A percentile compares a stretch with the other conserved stretches of the same genome.
phyloP scores from a whole-genome alignment of 2,797 vertebrate species.

The Aldrovandia affinis region DNA sequence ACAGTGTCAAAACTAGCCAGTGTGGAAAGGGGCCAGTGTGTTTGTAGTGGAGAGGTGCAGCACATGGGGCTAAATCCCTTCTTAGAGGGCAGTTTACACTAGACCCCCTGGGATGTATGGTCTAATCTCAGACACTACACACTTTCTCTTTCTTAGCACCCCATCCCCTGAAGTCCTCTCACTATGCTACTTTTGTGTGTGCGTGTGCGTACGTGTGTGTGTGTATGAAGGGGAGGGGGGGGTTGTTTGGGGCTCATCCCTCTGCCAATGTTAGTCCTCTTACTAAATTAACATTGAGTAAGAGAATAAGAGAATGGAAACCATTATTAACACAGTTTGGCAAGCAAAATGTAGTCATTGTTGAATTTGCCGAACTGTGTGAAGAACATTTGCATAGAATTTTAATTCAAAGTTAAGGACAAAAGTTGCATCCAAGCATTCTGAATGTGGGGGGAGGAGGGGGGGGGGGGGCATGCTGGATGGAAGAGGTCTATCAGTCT shows the following conservation, averaged over 20 bases:
- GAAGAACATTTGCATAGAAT: not conserved
- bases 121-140: slow-evolving; percentile 47
- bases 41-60: slow-evolving; percentile 17
- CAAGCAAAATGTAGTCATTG: not conserved
- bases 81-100: slow-evolving; percentile 42
- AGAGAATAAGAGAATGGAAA: not conserved
- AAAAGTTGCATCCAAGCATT: not conserved
- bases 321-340: not conserved
- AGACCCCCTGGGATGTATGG: slow-evolving; percentile 42
- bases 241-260: not conserved
- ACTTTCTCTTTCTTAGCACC: slow-evolving; percentile 47
- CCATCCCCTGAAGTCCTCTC: slow-evolving; percentile 46
- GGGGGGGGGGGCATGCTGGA: not conserved
- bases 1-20: not conserved
- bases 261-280: not conserved
- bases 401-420: not conserved
- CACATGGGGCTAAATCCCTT: slow-evolving; percentile 43
- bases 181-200: slow-evolving; percentile 33
- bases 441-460: too few species aligned
- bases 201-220: slow-evolving; percentile 6
- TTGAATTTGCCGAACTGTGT: not conserved
- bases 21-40: slow-evolving; percentile 1
- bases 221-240: not conserved
- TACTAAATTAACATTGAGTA: not conserved
- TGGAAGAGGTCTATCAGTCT: not conserved